Conservation (phyloP, 2,888 invertebrate genomes). For the Dicyrtomina minuta region DNA sequence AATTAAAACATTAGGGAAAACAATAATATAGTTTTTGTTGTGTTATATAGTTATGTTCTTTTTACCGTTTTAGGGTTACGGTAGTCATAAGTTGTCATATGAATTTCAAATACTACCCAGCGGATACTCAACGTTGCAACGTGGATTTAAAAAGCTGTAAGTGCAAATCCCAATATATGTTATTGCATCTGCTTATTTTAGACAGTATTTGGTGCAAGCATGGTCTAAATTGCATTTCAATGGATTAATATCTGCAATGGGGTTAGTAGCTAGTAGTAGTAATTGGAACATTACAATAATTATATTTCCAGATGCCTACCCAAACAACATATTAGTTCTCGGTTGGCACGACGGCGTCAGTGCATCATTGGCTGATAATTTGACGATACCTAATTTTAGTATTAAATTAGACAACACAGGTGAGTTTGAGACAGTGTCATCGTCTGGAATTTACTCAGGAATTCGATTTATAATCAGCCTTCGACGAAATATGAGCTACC, state of each 20-base stretch:
- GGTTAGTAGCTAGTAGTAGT: too few relatives aligned
- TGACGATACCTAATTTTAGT: conserved; percentile 47
- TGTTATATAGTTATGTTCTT: too few relatives aligned
- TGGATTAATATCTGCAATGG: not conserved
- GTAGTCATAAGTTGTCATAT: conserved; percentile 52
- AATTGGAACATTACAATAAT: not conserved
- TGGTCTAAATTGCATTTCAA: not conserved
- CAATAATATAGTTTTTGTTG: too few relatives aligned
- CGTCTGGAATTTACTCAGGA: conserved; percentile 42
- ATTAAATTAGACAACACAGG: conserved; percentile 40
- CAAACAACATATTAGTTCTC: conserved; percentile 43
- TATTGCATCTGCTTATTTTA: too few relatives aligned
- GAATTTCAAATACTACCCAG: conserved; percentile 53
- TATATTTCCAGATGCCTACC: conserved; percentile 45
- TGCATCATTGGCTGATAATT: conserved; percentile 41
- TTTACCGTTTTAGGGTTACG: conserved; percentile 35
- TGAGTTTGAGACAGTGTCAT: not conserved
- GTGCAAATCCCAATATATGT: too few relatives aligned
- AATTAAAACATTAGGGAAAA: too few relatives aligned
- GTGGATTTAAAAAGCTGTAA: conserved; percentile 53
- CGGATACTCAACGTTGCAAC: conserved; percentile 52
- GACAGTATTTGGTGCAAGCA: not conserved
- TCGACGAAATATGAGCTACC: conserved; percentile 46
- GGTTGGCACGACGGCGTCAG: conserved; percentile 48
- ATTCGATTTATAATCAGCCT: conserved; percentile 50